Evolutionary conservation across 1,140 invertebrate species (phyloP), one percentile per base, ranked within the genome.

Genomic region (Diabrotica virgifera): DNA sequence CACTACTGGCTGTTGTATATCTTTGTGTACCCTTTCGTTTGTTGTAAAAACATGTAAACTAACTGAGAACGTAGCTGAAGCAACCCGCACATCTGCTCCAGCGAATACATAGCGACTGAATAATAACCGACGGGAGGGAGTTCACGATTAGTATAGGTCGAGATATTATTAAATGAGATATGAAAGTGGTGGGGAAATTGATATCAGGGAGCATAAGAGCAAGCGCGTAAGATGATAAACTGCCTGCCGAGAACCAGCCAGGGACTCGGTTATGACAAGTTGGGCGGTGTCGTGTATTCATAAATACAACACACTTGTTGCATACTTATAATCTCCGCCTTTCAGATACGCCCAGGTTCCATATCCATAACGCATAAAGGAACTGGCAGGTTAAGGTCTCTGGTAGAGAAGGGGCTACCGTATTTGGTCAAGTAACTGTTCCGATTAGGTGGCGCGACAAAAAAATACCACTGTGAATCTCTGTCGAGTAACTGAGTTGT

Each of bases 301-400:
- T 79, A 77, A 78, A 79, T 78, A 79, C 76, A 74, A 74, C 72
- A 67, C 76, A 78, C 77, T 79, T 78, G 77, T 78, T 79, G 77
- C 74, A 65, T 66, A 65, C 63, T 72, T 66, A 76, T 77, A 77
- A 74, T 76, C 73, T 68, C 71, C 77, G 77, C 77, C 77, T 70
- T 55, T 60, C 40, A 46, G 70, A 63, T 64, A 63, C 76, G 76
- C 76, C 76, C 72, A 76, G 67, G 73, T 75, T 77, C 72, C 75
- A 77, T 77, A 76, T 75, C 74, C 66, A 75, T 75, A 75, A 74
- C 70, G 68, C 70, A 69, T 66, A 71, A 66, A 62, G 50, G 58
- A 53, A 53, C 38, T 38, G 62, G 11, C 53, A 12, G 6, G 66
- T n/a, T 24, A 24, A 24, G 24, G 24, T 24, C 24, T 24, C 40